Evolutionary conservation across 2,113 vertebrate genomes (phyloP).

Genomic region (Bufo gargarizans): DNA sequence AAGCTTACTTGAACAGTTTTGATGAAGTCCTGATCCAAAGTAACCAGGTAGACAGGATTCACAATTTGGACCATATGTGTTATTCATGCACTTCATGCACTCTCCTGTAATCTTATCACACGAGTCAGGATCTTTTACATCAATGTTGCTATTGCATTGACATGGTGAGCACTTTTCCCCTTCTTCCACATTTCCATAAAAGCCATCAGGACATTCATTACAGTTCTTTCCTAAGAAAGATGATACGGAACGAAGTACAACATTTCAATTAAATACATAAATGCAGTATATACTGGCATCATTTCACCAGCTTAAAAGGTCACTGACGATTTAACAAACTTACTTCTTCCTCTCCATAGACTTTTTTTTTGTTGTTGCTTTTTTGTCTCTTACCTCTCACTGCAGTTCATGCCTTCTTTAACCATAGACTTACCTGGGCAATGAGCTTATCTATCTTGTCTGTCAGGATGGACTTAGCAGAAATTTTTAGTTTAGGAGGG

Average conservation of each 20-base stretch:
- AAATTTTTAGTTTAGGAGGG: no score
- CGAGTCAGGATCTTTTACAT: constrained; percentile 71
- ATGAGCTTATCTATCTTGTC: no score
- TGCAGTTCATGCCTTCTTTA: no score
- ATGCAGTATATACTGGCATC: neutral
- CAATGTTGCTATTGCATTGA: constrained; percentile 82
- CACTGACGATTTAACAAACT: no score
- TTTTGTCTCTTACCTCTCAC: no score
- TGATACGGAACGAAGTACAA: neutral
- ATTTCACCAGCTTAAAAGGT: neutral
- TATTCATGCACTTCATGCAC: constrained; percentile 80
- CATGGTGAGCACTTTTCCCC: constrained; percentile 72
- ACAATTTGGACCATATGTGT: constrained; percentile 78
- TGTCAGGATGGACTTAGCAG: no score
- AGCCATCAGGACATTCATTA: constrained; percentile 77
- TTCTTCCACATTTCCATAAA: constrained; percentile 72
- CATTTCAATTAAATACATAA: neutral
- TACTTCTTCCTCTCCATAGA: no score
- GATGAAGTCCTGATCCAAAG: constrained; percentile 79
- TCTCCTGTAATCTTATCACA: constrained; percentile 78
- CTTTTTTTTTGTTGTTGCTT: no score
- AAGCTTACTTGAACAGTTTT: constrained; percentile 81
- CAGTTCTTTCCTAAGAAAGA: constrained; percentile 75
- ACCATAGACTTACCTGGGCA: no score
- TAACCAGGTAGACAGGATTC: constrained; percentile 82